Base-by-base conservation (phyloP, 2,888 invertebrate genomes). In the Chironomus tentans region DNA sequence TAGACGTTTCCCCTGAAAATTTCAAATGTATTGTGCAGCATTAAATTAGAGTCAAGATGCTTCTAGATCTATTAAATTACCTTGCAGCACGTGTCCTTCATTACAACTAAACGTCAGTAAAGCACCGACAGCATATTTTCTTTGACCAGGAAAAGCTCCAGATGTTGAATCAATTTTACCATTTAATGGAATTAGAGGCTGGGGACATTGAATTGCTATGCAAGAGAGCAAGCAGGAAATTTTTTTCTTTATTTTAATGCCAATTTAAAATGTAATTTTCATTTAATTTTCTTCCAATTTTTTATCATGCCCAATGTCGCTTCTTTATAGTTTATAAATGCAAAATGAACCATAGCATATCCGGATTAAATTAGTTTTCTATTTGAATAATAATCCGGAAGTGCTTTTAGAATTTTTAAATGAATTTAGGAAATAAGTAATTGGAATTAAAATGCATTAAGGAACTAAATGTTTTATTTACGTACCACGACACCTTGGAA, bases 181-280 rank as follows among this genome's bases (percentile, higher is more conserved):
- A 80, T 92, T 90, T 48, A 88, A 86, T 3, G 94, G 94, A 46
- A 90, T 85, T 70, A 89, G 81, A 1, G 94, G 93, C 76, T 90
- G 87, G 0, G 92, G 90, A 82, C 94, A 95, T 82, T 91, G 91
- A 79, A 94, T 93, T 72, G 93, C 94, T 94, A 85, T 70, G 82
- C 77, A 79, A 78, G 76, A 78, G 48, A 22, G 38, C 38, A 38
- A 38, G 10, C 38, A 61, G 38, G 50, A 61, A 65, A 56, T 15
- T 46, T 47, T 73, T 47, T n/a, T 28, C 50, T n/a, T 47, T 70
- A n/a, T 46, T 46, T 38, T 28, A 74, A 68, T 74, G 13, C 50
- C 71, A 65, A 72, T 28, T 73, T 61, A 38, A 38, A 38, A 38
- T 38, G 38, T 38, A 38, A 38, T 38, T 38, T 38, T 38, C 6